Evolutionary conservation across 2,113 vertebrate genomes (phyloP).

Genomic region (Indicator indicator): DNA sequence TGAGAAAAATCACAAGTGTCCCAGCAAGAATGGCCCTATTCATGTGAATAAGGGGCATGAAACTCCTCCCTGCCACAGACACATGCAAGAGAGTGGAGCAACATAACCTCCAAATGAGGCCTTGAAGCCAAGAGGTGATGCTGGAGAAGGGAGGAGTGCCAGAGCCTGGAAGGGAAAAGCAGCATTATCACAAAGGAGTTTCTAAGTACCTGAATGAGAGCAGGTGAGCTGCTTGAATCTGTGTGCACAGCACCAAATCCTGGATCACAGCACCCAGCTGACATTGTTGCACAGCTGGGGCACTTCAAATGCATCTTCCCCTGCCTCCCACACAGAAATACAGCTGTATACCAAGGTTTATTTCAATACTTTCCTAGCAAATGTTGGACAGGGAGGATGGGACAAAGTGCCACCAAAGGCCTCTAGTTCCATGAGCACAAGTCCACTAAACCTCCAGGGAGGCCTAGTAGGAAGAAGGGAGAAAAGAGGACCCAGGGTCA

Average conservation of each 20-base stretch:
- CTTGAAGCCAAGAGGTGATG: neutral
- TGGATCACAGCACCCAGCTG: neutral
- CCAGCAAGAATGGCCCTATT: neutral
- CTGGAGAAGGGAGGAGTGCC: neutral
- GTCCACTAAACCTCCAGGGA: neutral
- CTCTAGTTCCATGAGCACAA: neutral
- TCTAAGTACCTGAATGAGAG: neutral
- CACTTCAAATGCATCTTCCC: neutral
- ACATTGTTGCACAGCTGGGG: neutral
- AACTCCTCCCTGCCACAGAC: neutral
- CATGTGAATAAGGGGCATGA: neutral
- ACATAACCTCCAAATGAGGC: neutral
- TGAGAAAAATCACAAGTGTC: neutral
- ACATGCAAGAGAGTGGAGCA: rapidly evolving
- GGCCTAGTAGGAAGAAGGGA: neutral
- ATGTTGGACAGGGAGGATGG: rapidly evolving
- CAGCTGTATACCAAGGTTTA: neutral
- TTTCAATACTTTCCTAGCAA: neutral
- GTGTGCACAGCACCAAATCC: neutral
- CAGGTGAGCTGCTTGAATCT: neutral
- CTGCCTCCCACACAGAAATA: rapidly evolving
- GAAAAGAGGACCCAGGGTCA: neutral
- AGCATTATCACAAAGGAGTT: neutral
- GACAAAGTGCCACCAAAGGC: neutral
- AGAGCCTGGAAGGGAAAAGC: neutral